Evolutionary conservation across 64 coral and sea anemone genomes (phyloP), one percentile per base, ranked within the genome.

Genomic region (Pocillopora damicornis): DNA sequence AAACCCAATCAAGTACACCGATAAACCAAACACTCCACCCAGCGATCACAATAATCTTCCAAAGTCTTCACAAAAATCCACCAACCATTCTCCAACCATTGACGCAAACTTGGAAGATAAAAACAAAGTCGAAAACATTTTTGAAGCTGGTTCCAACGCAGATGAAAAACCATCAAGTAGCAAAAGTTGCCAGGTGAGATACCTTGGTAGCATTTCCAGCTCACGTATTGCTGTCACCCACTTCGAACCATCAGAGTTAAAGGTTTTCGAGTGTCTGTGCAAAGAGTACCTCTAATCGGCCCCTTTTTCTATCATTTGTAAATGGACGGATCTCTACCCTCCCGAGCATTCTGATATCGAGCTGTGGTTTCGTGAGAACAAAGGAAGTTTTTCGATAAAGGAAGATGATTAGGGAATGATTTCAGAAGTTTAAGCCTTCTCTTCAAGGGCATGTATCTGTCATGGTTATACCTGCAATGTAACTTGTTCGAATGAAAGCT

Each of bases 181-280:
- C 30, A 30, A 30, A 30, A 30, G 30, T 30, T 30, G 30, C 30
- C 30, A 0, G 30, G 30, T 30, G 30, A 30, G 30, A 30, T 30
- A 30, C 30, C 30, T 30, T 30, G 30, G 30, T 30, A 30, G 30
- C 30, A 30, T 30, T 30, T 30, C 30, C 30, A 30, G 30, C 30
- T 30, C 30, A 30, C 30, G 30, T 30, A 30, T 30, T 30, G 30
- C 30, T 30, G 30, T 30, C 30, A 30, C 30, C 30, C 30, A 30
- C 30, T 30, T 30, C 30, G 30, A 30, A 30, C 30, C 30, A 3
- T 75, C 76, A 0, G 89, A 89, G 63, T 80, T 83, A 36, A 81
- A 75, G 15, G 90, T 95, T 11, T 95, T 95, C n/a, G 62, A 92
- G 0, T 86, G 59, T 23, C 23, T 92, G 11, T 69, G 91, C 15